phyloP scores from a whole-genome alignment of 2,113 vertebrate species.

The Lepisosteus oculatus region DNA sequence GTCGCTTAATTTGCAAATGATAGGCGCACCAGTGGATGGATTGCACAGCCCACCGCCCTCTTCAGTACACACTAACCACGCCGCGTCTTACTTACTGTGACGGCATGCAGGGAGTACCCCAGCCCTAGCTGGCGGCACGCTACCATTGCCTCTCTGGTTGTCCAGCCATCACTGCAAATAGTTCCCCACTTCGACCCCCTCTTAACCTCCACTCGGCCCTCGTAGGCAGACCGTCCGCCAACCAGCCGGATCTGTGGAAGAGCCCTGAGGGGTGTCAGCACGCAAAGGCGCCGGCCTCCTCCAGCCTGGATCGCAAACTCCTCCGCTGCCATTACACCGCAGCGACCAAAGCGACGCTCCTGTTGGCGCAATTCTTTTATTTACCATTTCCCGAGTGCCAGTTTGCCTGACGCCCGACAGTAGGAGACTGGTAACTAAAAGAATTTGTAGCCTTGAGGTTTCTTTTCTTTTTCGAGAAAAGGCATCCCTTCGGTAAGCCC shows the following conservation, averaged over 20 bases:
- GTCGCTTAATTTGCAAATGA: no score
- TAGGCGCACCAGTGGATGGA: no score
- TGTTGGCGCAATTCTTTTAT: background rate
- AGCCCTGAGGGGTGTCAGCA: slow-evolving; percentile 63
- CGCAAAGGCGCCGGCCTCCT: slow-evolving; percentile 13
- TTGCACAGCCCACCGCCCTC: slow-evolving; percentile 19
- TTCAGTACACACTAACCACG: slow-evolving; percentile 10
- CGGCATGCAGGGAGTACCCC: slow-evolving; percentile 80
- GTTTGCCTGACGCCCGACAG: background rate
- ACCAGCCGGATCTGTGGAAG: slow-evolving; percentile 74
- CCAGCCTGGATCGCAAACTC: no score
- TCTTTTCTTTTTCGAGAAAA: no score
- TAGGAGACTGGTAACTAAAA: no score
- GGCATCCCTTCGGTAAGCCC: no score
- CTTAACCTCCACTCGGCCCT: slow-evolving; percentile 82
- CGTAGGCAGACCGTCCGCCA: slow-evolving; percentile 69
- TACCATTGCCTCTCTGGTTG: slow-evolving; percentile 82
- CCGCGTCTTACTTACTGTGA: slow-evolving; percentile 71
- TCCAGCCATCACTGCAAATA: slow-evolving; percentile 82
- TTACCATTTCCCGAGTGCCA: background rate
- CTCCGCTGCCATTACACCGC: background rate
- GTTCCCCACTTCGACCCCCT: slow-evolving; percentile 77
- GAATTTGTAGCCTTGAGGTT: no score
- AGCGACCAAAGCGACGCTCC: background rate
- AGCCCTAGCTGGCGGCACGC: slow-evolving; percentile 82